Conservation (phyloP, 64 coral and sea anemone species). For the Anthopleura sola region DNA sequence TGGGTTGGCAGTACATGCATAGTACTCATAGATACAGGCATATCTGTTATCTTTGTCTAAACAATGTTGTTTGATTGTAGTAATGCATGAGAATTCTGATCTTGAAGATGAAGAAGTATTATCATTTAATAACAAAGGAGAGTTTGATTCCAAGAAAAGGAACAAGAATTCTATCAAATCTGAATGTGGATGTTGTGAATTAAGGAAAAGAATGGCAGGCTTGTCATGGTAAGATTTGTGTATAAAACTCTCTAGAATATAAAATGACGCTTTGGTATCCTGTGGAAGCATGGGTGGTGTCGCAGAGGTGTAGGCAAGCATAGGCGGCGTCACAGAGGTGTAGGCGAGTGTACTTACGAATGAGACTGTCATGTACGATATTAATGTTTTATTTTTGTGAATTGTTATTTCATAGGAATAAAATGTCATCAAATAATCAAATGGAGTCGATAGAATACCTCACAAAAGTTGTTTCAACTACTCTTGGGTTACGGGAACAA, state of each 20-base stretch:
- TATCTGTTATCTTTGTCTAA: no score
- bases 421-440: conserved; percentile 86
- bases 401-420: conserved; percentile 56
- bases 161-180: neutral
- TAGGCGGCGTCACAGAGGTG: no score
- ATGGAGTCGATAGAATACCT: conserved; percentile 77
- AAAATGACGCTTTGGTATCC: no score
- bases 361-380: no score
- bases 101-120: conserved; percentile 1
- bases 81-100: neutral
- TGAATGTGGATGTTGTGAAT: conserved; percentile 11
- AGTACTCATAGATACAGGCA: no score
- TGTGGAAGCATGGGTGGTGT: no score
- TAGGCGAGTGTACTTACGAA: no score
- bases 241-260: no score
- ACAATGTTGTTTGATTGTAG: neutral
- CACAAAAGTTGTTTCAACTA: conserved; percentile 81
- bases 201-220: conserved; percentile 4
- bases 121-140: neutral
- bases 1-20: no score
- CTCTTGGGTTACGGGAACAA: conserved; percentile 88
- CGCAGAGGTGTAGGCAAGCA: no score
- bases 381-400: no score
- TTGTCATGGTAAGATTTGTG: neutral
- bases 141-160: neutral